These are phyloP conservation scores for Orchesellides sinensis DNA, from an alignment of 2,888 invertebrate species.

Conservation along the genomic window DNA sequence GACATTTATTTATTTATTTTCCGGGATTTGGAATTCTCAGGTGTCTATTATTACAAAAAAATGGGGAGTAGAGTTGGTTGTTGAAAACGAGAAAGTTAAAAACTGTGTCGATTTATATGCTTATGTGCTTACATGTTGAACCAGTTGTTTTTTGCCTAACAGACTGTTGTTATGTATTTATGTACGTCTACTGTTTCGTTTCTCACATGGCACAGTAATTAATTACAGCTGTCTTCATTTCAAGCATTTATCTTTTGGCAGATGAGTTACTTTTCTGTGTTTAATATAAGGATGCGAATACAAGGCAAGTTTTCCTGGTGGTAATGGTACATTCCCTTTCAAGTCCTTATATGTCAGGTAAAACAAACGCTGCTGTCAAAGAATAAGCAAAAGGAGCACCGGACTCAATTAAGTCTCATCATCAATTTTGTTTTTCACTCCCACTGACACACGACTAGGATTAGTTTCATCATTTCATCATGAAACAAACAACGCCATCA, in stretches of 20 bases:
- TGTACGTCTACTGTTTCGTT: conserved; percentile 28
- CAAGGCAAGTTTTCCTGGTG: neutral
- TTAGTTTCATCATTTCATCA: conserved; percentile 62
- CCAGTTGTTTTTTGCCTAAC: conserved; percentile 6
- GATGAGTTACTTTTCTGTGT: conserved; percentile 5
- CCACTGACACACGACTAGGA: conserved; percentile 58
- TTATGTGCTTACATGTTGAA: neutral
- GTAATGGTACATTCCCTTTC: conserved; percentile 24
- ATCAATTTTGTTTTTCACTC: conserved; percentile 63
- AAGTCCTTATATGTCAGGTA: conserved; percentile 45
- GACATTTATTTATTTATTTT: no score
- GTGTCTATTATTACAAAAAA: neutral
- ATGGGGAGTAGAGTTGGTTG: neutral
- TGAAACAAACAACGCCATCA: conserved; percentile 47
- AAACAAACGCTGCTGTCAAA: conserved; percentile 62
- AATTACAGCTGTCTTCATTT: conserved; percentile 37
- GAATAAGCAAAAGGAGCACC: conserved; percentile 47
- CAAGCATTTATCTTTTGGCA: conserved; percentile 13
- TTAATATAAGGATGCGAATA: neutral
- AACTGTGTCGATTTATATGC: neutral
- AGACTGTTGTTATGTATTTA: neutral
- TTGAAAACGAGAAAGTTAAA: neutral
- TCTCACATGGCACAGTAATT: conserved; percentile 56
- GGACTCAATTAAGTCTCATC: conserved; percentile 61
- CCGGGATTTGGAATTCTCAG: neutral